These are phyloP conservation scores for Clarias laeviceps DNA, from an alignment of 2,797 vertebrate genomes.

Conservation along the genomic window DNA sequence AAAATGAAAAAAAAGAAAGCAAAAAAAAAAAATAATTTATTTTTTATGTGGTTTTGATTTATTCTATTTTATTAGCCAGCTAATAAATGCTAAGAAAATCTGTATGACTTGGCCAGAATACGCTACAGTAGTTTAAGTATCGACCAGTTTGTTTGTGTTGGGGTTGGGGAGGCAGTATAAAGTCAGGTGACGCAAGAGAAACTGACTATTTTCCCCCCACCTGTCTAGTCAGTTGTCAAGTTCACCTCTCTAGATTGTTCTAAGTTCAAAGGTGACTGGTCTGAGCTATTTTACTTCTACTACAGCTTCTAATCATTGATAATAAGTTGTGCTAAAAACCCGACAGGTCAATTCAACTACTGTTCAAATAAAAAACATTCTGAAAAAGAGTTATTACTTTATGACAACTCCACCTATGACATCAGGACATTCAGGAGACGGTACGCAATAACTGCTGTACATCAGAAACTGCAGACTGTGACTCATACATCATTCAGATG, in stretches of 20 bases:
- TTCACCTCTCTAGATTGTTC: not conserved
- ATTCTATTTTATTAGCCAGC: slow-evolving; percentile 5
- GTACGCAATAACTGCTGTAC: slow-evolving; percentile 19
- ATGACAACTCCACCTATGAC: not conserved
- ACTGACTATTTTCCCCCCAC: not conserved
- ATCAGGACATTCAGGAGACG: not conserved
- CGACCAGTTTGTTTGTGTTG: not conserved
- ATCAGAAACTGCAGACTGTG: slow-evolving; percentile 36
- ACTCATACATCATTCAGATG: slow-evolving; percentile 21
- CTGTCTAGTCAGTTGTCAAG: not conserved
- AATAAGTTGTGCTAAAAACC: not conserved
- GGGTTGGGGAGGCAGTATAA: not conserved
- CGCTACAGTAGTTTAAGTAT: not conserved
- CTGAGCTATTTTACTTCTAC: not conserved
- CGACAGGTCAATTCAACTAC: not conserved
- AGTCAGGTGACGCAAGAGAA: not conserved
- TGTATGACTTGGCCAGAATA: not conserved
- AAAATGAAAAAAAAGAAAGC: not conserved
- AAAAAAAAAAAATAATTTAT: no score
- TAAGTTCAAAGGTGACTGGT: not conserved
- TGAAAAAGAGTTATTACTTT: slow-evolving; percentile 32
- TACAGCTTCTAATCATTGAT: not conserved
- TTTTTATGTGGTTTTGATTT: not conserved
- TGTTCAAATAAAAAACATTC: not conserved
- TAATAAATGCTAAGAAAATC: not conserved